Percentiles rank a stretch among this genome's conserved stretches.
Evolutionary conservation across 2,888 invertebrate species (phyloP).

Genomic region (Dynastes tityus): DNA sequence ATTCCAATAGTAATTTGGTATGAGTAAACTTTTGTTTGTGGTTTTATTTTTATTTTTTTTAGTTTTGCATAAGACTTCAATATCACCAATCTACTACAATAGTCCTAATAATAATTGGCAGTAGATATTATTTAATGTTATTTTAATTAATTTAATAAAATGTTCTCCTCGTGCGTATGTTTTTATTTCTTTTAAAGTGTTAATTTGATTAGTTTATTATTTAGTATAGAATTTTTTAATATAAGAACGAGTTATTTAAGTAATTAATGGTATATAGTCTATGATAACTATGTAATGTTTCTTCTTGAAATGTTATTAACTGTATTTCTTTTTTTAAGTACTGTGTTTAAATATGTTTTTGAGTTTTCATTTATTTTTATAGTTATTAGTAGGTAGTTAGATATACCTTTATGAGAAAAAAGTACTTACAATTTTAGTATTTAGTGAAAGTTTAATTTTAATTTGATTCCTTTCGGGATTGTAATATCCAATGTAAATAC

Average conservation of each 20-base stretch:
- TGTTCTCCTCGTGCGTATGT: slow-evolving; percentile 53
- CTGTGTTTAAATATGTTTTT: slow-evolving; percentile 16
- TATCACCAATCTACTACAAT: slow-evolving; percentile 70
- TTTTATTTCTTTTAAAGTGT: slow-evolving; percentile 44
- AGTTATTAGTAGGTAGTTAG: slow-evolving; percentile 21
- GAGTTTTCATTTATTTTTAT: background rate
- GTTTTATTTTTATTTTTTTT: slow-evolving; percentile 55
- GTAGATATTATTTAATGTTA: slow-evolving; percentile 65
- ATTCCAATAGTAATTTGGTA: slow-evolving; percentile 57
- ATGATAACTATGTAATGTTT: slow-evolving; percentile 31
- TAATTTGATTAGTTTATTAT: slow-evolving; percentile 42
- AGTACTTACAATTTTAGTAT: background rate
- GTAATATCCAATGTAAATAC: no score
- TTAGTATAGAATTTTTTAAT: slow-evolving; percentile 43
- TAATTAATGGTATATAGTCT: slow-evolving; percentile 16
- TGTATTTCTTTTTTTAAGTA: slow-evolving; percentile 14
- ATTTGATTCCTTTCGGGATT: background rate
- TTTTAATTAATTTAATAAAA: background rate
- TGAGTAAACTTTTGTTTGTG: slow-evolving; percentile 58
- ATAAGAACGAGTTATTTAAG: slow-evolving; percentile 23
- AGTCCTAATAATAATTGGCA: slow-evolving; percentile 66
- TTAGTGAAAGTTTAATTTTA: slow-evolving; percentile 30
- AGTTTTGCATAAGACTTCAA: slow-evolving; percentile 70
- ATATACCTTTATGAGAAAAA: slow-evolving; percentile 14
- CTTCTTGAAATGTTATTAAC: slow-evolving; percentile 31